These are phyloP conservation scores for Stigmatopora nigra DNA, from an alignment of 2,113 vertebrate genomes.

Conservation along the genomic window DNA sequence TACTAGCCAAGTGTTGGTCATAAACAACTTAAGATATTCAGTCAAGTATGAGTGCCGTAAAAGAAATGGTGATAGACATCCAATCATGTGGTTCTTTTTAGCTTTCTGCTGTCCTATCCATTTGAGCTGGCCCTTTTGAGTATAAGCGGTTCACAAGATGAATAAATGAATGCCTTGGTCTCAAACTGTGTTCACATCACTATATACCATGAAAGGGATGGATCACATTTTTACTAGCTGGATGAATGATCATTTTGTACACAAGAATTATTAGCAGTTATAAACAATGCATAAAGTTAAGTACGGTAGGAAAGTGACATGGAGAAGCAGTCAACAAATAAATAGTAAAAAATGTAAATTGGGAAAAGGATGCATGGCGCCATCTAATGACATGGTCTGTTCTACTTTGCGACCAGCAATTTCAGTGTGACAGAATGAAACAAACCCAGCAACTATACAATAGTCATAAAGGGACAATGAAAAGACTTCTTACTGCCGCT, in stretches of 20 bases:
- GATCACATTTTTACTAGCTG: background rate
- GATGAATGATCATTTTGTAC: background rate
- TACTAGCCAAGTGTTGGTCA: conserved; percentile 53
- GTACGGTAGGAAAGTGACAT: background rate
- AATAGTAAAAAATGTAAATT: background rate
- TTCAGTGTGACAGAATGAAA: conserved; percentile 38
- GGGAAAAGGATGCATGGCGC: background rate
- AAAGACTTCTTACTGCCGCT: conserved; percentile 51
- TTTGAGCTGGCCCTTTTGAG: no score
- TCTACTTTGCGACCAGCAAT: conserved; percentile 37
- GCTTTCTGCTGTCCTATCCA: no score
- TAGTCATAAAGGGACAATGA: conserved; percentile 59
- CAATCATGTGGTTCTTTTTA: no score
- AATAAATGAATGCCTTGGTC: no score
- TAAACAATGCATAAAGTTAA: background rate
- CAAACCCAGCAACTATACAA: conserved; percentile 53
- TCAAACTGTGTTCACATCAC: no score
- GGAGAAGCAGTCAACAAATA: background rate
- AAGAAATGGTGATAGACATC: conserved; percentile 35
- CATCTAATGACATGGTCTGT: conserved; percentile 11
- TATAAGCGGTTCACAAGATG: no score
- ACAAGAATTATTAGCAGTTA: background rate
- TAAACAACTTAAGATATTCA: conserved; percentile 59
- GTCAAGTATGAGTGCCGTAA: conserved; percentile 45
- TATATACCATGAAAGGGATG: background rate